phyloP scores from a whole-genome alignment of 1,140 invertebrate genomes.

The Aphelenchoides avenae region DNA sequence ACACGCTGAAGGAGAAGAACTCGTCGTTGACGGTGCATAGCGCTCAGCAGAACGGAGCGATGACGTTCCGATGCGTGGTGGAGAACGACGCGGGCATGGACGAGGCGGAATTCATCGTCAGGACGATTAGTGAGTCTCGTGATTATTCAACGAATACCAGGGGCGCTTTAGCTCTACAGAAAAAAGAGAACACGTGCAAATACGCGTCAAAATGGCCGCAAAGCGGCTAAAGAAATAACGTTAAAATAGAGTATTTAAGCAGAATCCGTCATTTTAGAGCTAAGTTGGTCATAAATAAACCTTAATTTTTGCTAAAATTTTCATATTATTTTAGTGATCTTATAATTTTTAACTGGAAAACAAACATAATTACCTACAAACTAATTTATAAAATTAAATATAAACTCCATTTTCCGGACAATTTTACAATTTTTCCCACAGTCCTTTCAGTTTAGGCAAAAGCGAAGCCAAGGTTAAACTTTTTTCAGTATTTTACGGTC shows the following conservation, averaged over 20 bases:
- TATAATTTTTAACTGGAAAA: too few relatives aligned
- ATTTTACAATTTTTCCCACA: too few relatives aligned
- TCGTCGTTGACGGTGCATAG: constrained; percentile 28
- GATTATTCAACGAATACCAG: neutral
- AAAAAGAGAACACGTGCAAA: too few relatives aligned
- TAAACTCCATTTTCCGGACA: too few relatives aligned
- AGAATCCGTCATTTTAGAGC: neutral
- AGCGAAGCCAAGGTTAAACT: too few relatives aligned
- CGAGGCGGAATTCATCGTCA: constrained; percentile 35
- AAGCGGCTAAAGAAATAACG: too few relatives aligned
- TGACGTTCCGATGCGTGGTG: constrained; percentile 41
- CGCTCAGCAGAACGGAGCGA: constrained; percentile 20
- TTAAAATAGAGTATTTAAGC: neutral
- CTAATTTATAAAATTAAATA: too few relatives aligned
- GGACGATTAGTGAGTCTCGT: constrained; percentile 10
- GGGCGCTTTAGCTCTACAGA: neutral
- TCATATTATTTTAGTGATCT: too few relatives aligned
- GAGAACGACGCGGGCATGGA: constrained; percentile 47
- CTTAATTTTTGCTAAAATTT: neutral
- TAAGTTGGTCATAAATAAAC: neutral
- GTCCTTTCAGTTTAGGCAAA: too few relatives aligned
- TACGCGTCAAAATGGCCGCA: too few relatives aligned
- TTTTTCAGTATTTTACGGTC: too few relatives aligned
- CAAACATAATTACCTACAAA: too few relatives aligned
- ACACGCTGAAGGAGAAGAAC: constrained; percentile 3